These are phyloP conservation scores for Turnix velox DNA, from an alignment of 2,113 vertebrate genomes.

Conservation along the genomic window DNA sequence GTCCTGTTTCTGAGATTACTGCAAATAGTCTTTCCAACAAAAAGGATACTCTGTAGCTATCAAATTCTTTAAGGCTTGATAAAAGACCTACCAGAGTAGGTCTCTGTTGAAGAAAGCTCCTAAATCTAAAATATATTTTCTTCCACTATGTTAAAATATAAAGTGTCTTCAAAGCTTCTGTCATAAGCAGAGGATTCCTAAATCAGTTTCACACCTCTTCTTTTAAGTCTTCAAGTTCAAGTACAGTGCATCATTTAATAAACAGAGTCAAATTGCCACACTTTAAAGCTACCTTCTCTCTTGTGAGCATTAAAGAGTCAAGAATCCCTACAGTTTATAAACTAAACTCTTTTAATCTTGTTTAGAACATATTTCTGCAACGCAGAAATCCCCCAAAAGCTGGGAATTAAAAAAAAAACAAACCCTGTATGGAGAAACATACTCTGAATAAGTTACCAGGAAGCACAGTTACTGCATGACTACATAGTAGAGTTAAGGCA, in stretches of 20 bases:
- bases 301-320: neutral
- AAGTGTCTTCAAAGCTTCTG: neutral
- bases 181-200: neutral
- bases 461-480: neutral
- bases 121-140: neutral
- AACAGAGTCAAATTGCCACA: neutral
- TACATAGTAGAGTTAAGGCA: neutral
- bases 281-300: neutral
- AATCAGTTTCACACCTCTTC: neutral
- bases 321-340: neutral
- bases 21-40: neutral
- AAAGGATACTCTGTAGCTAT: neutral
- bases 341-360: neutral
- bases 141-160: neutral
- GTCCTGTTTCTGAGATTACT: neutral
- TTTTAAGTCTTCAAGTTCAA: neutral
- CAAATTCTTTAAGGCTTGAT: too few relatives aligned
- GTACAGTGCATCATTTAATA: neutral
- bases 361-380: neutral
- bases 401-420: neutral
- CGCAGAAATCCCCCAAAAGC: neutral
- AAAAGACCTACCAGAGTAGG: too few relatives aligned
- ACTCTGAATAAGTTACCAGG: neutral
- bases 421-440: neutral
- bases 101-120: neutral